Evolutionary conservation across 2,888 invertebrate genomes (phyloP).

Genomic region (Drosophila demipolita): DNA sequence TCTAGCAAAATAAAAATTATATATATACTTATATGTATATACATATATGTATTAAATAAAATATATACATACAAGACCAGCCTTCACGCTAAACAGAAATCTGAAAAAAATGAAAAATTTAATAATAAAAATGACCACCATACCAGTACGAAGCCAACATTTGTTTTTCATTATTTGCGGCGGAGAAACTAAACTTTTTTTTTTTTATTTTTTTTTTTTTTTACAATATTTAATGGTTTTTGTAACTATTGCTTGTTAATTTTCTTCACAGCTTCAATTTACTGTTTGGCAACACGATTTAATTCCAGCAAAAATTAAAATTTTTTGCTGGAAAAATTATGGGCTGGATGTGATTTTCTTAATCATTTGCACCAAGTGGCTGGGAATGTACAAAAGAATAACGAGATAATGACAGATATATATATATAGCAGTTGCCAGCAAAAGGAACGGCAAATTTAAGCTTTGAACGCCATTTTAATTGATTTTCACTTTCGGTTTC

Average conservation of each 20-base stretch:
- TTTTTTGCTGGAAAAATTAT: not conserved
- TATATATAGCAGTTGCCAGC: constrained; percentile 17
- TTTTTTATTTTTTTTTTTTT: not conserved
- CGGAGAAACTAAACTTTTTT: not conserved
- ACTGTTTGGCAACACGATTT: not conserved
- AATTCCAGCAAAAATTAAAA: not conserved
- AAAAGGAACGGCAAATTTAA: constrained; percentile 43
- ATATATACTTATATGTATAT: constrained; percentile 20
- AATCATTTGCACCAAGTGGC: not conserved
- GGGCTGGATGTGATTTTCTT: not conserved
- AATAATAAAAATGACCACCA: constrained; percentile 62
- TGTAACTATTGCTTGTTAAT: not conserved
- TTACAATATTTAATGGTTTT: not conserved
- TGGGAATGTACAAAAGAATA: not conserved
- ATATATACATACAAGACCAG: constrained; percentile 40
- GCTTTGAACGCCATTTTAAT: constrained; percentile 67
- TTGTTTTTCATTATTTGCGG: constrained; percentile 15
- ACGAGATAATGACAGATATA: too few relatives aligned
- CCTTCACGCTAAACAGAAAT: constrained; percentile 41
- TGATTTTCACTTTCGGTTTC: constrained; percentile 63
- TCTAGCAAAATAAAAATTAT: constrained; percentile 11
- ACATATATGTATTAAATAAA: constrained; percentile 38
- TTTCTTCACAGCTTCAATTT: not conserved
- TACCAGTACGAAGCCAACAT: constrained; percentile 42
- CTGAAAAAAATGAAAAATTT: constrained; percentile 9